These are phyloP conservation scores for Mellivora capensis DNA, from an alignment of 2,113 vertebrate genomes.

Conservation along the genomic window DNA sequence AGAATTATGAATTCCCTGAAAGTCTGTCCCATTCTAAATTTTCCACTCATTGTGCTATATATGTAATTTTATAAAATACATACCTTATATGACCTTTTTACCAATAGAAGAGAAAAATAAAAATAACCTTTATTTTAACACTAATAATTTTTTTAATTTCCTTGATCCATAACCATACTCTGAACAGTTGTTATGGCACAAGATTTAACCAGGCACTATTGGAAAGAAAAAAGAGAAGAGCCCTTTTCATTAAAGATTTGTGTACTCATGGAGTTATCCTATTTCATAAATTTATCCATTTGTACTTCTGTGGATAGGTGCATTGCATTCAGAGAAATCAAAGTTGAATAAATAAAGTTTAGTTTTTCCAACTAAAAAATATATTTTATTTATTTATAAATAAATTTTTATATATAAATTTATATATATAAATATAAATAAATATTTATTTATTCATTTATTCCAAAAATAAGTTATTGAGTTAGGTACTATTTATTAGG, in stretches of 20 bases:
- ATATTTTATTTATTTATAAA: not conserved
- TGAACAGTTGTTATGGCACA: not conserved
- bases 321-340: not conserved
- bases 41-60: not conserved
- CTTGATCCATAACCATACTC: not conserved
- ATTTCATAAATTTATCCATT: not conserved
- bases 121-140: not conserved
- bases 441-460: not conserved
- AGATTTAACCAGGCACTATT: not conserved
- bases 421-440: no score
- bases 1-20: not conserved
- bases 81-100: constrained; percentile 10
- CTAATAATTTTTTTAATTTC: not conserved
- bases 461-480: not conserved
- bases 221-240: not conserved
- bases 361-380: not conserved
- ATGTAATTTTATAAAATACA: not conserved
- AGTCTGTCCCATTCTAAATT: not conserved
- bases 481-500: not conserved
- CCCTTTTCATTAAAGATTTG: not conserved
- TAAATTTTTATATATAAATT: no score
- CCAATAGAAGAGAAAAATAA: constrained; percentile 5
- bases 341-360: not conserved
- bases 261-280: not conserved
- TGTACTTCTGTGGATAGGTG: not conserved